Percentiles rank a stretch among this genome's conserved stretches.
Conservation (phyloP, 2,113 vertebrate species). For the Orthonyx spaldingii region DNA sequence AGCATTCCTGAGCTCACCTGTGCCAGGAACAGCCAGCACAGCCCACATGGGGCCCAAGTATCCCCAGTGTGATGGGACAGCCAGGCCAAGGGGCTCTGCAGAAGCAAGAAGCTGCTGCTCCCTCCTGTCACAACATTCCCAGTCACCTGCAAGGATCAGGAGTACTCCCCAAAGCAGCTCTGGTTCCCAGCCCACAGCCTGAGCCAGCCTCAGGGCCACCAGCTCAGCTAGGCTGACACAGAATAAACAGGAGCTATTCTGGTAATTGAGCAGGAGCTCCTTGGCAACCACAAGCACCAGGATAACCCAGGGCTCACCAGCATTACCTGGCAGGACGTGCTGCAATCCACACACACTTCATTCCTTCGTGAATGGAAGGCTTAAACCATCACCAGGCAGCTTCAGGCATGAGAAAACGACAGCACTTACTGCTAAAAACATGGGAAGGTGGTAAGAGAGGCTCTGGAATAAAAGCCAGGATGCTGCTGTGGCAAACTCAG, state of each 20-base stretch:
- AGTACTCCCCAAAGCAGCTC: not conserved
- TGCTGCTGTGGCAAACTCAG: not conserved
- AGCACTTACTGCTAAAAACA: not conserved
- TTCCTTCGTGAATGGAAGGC: not conserved
- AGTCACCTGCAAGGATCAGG: not conserved
- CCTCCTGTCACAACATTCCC: not conserved
- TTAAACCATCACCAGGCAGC: not conserved
- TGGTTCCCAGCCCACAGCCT: not conserved
- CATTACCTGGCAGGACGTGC: not conserved
- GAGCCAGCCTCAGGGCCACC: not conserved
- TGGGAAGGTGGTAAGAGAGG: not conserved
- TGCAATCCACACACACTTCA: not conserved
- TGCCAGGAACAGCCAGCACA: not conserved
- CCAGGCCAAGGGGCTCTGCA: not conserved
- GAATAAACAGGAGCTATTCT: not conserved
- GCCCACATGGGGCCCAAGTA: accelerated
- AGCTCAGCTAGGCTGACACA: not conserved
- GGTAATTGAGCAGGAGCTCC: not conserved
- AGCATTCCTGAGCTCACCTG: not conserved
- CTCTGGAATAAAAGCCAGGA: not conserved
- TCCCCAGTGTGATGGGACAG: accelerated
- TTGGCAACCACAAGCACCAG: not conserved
- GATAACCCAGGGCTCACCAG: not conserved
- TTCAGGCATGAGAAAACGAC: not conserved
- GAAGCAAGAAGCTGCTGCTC: not conserved